Base-by-base conservation (phyloP, 1,140 invertebrate genomes). In the Drosophila pallidifrons region DNA sequence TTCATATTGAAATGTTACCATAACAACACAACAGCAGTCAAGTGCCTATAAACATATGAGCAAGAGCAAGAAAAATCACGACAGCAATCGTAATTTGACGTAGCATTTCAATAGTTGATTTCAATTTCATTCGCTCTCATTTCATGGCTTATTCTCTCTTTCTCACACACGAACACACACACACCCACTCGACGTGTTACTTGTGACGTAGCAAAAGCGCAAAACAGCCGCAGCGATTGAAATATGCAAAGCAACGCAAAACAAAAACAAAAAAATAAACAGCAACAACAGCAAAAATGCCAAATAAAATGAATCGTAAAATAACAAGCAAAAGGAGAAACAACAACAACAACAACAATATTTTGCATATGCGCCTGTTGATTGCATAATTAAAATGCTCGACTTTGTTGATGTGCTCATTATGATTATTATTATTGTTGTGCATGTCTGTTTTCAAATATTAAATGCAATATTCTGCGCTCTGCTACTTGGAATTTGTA, bases 341-440 rank as follows among this genome's bases (percentile, higher is more conserved):
- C 46, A 75, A 49, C 25, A 46, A 61, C n/a, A 52, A 67, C 35
- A 74, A 49, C 15, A 46, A 61, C n/a, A 20, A 32, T n/a, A 51
- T 43, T 69, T 65, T 80, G 81, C 72, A 65, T 77, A 83, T 72
- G 47, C 47, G 76, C 67, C 81, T 80, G 67, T 80, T 80, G 81
- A 83, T 83, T 83, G 81, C 81, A 81, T 81, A 83, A 83, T 85
- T 74, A 75, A 71, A 61, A 35, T 67, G 66, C 57, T 61, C 72
- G 58, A 70, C 51, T 82, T 57, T 71, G 30, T 52, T 47, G 46
- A 63, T 60, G 46, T n/a, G 30, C 38, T 16, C 65, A 41, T 59
- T 61, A 41, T 81, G 72, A 10, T 60, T 60, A 43, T 38, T 38
- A 10, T 38, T 35, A 13, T 67, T 51, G 15, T 7, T 68, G 28